phyloP scores from a whole-genome alignment of 2,888 invertebrate species.

The Lasioglossum zephyrum region DNA sequence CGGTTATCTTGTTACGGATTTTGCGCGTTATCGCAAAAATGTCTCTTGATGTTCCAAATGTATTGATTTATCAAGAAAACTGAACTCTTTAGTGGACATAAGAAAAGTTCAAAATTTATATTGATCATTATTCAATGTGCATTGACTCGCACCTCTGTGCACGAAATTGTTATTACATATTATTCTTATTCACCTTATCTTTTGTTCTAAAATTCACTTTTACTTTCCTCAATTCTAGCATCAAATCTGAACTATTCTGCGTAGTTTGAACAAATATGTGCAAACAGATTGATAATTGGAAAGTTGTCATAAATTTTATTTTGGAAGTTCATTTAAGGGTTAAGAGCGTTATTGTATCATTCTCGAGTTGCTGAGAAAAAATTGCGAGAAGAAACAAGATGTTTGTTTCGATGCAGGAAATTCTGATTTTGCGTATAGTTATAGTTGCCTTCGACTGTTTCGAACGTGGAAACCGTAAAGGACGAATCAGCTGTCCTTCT shows the following conservation, averaged over 20 bases:
- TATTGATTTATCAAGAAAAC: neutral
- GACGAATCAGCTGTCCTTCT: neutral
- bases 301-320: neutral
- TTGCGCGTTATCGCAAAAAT: neutral
- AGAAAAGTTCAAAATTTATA: neutral
- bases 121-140: neutral
- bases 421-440: neutral
- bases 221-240: neutral
- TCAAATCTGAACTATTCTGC: neutral
- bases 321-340: neutral
- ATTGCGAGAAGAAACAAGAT: neutral
- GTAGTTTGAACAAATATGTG: neutral
- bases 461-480: conserved; percentile 14
- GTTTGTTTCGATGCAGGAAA: neutral
- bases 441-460: conserved; percentile 34
- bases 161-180: neutral
- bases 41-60: neutral
- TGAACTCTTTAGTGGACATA: neutral
- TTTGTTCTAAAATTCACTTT: neutral
- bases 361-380: neutral
- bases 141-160: neutral
- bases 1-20: conserved; percentile 28
- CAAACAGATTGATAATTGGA: neutral
- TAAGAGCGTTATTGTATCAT: neutral
- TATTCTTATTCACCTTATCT: neutral